Base-by-base conservation (phyloP, 2,888 invertebrate genomes). In the Lepidocyrtinus sp. region DNA sequence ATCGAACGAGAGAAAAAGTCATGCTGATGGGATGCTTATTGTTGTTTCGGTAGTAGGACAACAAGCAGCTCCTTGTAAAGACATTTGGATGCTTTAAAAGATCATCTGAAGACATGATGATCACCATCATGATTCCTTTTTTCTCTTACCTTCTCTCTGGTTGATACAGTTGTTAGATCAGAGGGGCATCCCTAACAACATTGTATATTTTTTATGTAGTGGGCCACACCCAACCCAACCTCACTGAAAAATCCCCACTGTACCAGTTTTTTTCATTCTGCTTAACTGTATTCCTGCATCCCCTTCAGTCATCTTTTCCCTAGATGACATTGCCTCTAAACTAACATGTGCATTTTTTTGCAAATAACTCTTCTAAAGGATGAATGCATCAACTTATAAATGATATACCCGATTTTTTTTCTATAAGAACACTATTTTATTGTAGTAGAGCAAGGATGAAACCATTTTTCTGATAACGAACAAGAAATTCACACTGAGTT, bases 181-280 rank as follows among this genome's bases (percentile, higher is more conserved):
- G 15, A 1, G 17, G 62, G 62, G 59, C 67, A 61, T 67, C 67
- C 45, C 25, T 17, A 7, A 63, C 12, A 25, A n/a, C n/a, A n/a
- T n/a, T 63, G 22, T 59, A 59, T 63, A 63, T 12, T 36, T 46
- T 26, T 21, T 61, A n/a, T 67, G 24, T 55, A 45, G 21, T 25
- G 75, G 63, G 75, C 75, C 75, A 75, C 75, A 75, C 75, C 75
- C 75, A 69, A 75, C 63, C 45, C 46, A 27, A 59, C 19, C 15
- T 50, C 26, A 46, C 46, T 21, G n/a, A 27, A 64, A 26, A 7
- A 25, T 1, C 24, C 67, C n/a, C 17, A 50, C 70, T 70, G 70
- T 36, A 70, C 70, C 61, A 70, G 59, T 55, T n/a, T 22, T 61
- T 61, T 2, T 22, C 17, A n/a, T 21, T 26, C 55, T 55, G 17